phyloP scores from a whole-genome alignment of 2,888 invertebrate species.

The Eilema sororculum region DNA sequence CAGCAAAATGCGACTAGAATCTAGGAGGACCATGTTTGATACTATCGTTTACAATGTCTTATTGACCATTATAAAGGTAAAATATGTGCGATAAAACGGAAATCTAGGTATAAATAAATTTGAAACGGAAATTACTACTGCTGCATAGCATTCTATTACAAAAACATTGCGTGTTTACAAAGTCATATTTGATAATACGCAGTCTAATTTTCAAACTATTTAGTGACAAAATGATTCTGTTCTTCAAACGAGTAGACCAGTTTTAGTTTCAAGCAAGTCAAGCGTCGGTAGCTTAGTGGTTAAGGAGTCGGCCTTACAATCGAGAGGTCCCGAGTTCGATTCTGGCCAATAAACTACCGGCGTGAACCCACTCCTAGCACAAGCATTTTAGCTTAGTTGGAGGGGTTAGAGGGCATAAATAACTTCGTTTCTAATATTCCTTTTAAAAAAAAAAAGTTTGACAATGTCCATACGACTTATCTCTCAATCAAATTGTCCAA shows the following conservation, averaged over 20 bases:
- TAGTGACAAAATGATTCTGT: not conserved
- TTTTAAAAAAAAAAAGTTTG: no score
- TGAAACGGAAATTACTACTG: conserved; percentile 11
- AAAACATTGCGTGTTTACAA: not conserved
- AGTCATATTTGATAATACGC: not conserved
- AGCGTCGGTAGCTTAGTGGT: no score
- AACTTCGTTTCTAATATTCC: no score
- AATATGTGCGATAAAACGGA: not conserved
- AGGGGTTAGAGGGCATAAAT: no score
- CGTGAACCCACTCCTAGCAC: no score
- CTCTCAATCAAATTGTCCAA: not conserved
- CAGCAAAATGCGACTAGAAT: not conserved
- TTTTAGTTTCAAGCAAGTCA: no score
- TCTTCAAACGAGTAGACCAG: not conserved
- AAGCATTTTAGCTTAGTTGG: no score
- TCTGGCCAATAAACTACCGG: no score
- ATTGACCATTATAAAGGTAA: not conserved
- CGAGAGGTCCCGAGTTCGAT: no score
- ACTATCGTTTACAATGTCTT: not conserved
- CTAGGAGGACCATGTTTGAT: not conserved
- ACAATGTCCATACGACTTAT: no score
- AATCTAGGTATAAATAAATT: conserved; percentile 5
- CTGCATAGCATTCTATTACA: conserved; percentile 5
- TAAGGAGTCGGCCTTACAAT: no score
- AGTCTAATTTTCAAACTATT: not conserved